phyloP scores from a whole-genome alignment of 2,888 invertebrate species.

The Agrochola litura region DNA sequence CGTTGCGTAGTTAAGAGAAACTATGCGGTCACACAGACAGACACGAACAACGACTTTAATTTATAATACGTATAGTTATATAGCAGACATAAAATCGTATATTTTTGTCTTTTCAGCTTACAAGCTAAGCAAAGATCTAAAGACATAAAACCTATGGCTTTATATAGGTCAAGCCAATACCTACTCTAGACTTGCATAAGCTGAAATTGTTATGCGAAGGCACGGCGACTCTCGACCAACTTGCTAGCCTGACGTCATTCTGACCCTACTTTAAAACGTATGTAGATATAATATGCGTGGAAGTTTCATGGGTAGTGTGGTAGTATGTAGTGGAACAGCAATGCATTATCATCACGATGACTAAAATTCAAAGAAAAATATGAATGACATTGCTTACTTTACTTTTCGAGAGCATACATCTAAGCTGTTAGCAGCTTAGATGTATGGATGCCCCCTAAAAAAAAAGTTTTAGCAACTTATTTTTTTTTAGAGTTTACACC shows the following conservation, averaged over 20 bases:
- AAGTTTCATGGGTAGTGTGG: neutral
- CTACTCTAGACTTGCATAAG: conserved; percentile 68
- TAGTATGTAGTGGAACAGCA: neutral
- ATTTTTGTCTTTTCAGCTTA: conserved; percentile 10
- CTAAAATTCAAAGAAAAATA: too few species aligned
- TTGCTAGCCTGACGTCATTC: conserved; percentile 64
- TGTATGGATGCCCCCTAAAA: too few species aligned
- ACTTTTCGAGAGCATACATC: too few species aligned
- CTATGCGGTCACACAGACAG: too few species aligned
- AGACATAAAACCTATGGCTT: conserved; percentile 38
- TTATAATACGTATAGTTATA: neutral
- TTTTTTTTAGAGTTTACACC: too few species aligned
- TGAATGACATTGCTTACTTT: too few species aligned
- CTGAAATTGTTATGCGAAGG: conserved; percentile 75
- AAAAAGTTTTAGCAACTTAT: too few species aligned
- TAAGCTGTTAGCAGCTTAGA: too few species aligned
- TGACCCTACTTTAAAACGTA: conserved; percentile 49
- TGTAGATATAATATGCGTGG: conserved; percentile 12
- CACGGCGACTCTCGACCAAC: conserved; percentile 70
- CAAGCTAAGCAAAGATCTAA: conserved; percentile 21
- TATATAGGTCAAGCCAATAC: conserved; percentile 59
- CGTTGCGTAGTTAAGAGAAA: too few species aligned
- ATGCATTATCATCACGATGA: neutral
- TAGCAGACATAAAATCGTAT: neutral
- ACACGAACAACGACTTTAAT: too few species aligned